Conservation (phyloP, 1,140 invertebrate species). For the Ridgeia piscesae region DNA sequence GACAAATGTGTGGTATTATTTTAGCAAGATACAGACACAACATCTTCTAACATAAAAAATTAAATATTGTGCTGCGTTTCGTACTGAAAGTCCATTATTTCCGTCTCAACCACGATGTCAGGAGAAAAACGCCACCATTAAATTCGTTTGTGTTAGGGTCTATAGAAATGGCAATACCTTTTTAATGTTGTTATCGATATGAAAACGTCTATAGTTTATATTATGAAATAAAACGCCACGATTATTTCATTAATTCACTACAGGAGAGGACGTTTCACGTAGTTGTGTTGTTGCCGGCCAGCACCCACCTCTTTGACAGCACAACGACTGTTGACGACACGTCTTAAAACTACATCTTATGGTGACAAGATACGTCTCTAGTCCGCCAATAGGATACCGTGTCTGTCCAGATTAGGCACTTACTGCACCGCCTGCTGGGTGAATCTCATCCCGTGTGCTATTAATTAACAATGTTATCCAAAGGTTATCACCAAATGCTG, state of each 20-base stretch:
- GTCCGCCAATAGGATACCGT: not conserved
- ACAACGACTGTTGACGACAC: not conserved
- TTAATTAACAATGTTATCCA: not conserved
- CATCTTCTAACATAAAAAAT: not conserved
- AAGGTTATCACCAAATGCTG: not conserved
- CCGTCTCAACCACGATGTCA: no score
- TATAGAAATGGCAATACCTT: not conserved
- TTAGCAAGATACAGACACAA: not conserved
- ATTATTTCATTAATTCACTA: not conserved
- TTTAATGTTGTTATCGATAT: not conserved
- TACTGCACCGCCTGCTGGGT: not conserved
- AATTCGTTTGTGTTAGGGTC: not conserved
- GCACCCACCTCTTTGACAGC: not conserved
- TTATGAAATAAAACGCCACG: not conserved
- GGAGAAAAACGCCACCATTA: not conserved
- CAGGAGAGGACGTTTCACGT: not conserved
- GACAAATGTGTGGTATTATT: not conserved
- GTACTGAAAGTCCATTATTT: not conserved
- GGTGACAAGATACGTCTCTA: not conserved
- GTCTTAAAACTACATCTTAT: not conserved
- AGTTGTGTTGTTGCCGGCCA: not conserved
- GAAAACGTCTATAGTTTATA: not conserved
- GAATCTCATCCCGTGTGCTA: not conserved
- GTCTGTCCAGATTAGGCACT: not conserved
- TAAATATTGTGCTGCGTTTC: not conserved